Base-by-base conservation (phyloP, 2,888 invertebrate genomes). In the Drosophila quinaria region DNA sequence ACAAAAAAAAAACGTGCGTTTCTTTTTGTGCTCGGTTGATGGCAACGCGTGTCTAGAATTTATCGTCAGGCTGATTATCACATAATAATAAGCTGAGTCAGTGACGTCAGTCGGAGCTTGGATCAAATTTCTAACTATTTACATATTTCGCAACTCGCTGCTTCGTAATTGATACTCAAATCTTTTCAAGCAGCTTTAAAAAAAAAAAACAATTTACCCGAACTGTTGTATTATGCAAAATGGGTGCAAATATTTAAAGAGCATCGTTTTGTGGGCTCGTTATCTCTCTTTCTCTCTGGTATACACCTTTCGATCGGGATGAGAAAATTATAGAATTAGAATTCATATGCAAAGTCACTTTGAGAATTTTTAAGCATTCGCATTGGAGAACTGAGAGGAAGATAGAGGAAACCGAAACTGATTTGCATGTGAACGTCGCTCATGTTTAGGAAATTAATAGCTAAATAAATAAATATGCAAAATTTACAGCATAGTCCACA, bases 11-110 rank as follows among this genome's bases (percentile, higher is more conserved):
- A 85, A 79, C 83, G 80, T 86, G 71, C 52, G 72, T 55, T 52
- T 74, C 82, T 87, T 85, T 74, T 74, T 64, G 70, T 66, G 52
- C 42, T 42, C 15, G 22, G 50, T 31, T 61, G 39, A 50, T 54
- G 49, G n/a, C 11, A 55, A 68, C 75, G 84, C 87, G 84, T 84
- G 84, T 81, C 73, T 76, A 72, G 84, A 84, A 84, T 84, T 80
- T 63, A 86, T 78, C 37, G 70, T 49, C 56, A 19, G 33, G 37
- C 37, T 42, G 66, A 65, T 77, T 71, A 79, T 67, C 74, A 80
- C 77, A 71, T 66, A 71, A 70, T 61, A 63, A 80, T 72, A 61
- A 72, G 56, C 55, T 52, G 58, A 60, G 10, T 11, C 37, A 56
- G 75, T 84, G 84, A 89, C 84, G 84, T 84, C 84, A 89, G 70